Percentiles rank a stretch among this genome's conserved stretches.
Conservation (phyloP, 2,113 vertebrate species). For the Pionites leucogaster region DNA sequence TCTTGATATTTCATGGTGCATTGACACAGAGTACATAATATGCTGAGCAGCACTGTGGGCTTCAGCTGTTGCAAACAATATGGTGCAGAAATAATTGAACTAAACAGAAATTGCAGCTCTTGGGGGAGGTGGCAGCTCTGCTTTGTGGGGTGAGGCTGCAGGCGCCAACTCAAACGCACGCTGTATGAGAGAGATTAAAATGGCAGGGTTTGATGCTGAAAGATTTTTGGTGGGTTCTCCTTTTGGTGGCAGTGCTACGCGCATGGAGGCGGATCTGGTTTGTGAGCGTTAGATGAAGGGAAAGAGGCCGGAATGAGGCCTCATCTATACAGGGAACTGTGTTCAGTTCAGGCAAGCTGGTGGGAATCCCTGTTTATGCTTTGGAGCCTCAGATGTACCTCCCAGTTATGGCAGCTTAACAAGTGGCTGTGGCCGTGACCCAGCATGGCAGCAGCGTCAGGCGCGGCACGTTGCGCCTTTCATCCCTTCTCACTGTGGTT, state of each 20-base stretch:
- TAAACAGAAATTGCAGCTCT: slow-evolving; percentile 22
- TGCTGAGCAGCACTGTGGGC: slow-evolving; percentile 20
- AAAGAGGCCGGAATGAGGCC: not conserved
- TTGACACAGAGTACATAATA: not conserved
- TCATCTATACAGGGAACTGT: fast-evolving
- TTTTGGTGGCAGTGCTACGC: fast-evolving
- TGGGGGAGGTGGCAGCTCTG: not conserved
- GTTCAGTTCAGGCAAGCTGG: not conserved
- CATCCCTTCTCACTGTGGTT: not conserved
- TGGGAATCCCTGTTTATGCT: not conserved
- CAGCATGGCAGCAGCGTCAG: not conserved
- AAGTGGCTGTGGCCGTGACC: not conserved
- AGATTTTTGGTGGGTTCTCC: not conserved
- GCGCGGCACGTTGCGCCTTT: not conserved
- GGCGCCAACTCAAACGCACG: not conserved
- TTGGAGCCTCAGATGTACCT: not conserved
- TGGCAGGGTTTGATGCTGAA: not conserved
- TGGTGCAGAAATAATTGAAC: slow-evolving; percentile 60
- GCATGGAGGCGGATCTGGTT: fast-evolving
- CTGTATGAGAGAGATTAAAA: not conserved
- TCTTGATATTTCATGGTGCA: slow-evolving; percentile 48
- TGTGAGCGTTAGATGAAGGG: not conserved
- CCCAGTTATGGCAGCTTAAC: not conserved
- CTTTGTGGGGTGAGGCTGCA: not conserved
- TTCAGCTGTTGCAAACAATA: slow-evolving; percentile 33